Evolutionary conservation across 2,797 vertebrate species (phyloP).

Genomic region (Micromesistius poutassou): DNA sequence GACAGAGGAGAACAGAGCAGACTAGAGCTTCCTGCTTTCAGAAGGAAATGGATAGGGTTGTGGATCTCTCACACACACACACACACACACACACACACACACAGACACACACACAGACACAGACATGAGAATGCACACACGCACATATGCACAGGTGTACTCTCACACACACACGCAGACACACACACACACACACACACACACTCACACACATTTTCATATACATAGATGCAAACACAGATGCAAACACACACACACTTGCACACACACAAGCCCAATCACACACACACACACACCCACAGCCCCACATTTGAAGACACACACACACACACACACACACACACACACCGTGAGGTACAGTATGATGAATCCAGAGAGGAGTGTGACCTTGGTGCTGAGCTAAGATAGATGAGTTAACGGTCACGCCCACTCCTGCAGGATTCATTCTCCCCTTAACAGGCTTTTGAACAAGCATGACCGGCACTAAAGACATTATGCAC

Average conservation of each 20-base stretch:
- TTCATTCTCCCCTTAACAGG: no score
- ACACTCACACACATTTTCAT: not conserved
- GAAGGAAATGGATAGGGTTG: not conserved
- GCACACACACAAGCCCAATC: slow-evolving; percentile 13
- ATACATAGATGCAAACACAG: not conserved
- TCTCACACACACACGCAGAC: slow-evolving; percentile 13
- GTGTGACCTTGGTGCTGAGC: no score
- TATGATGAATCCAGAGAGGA: no score
- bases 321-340: no score
- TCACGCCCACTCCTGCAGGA: no score
- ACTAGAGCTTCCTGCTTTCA: not conserved
- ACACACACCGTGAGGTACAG: no score
- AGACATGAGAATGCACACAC: not conserved
- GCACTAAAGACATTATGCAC: no score
- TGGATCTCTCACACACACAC: not conserved
- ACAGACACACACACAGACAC: not conserved
- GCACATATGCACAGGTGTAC: not conserved
- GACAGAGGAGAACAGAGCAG: no score
- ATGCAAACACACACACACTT: not conserved
- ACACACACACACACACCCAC: slow-evolving; percentile 27
- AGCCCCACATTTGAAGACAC: not conserved
- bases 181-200: slow-evolving; percentile 14
- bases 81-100: not conserved
- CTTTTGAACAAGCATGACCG: no score
- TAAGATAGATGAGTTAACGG: no score